These are phyloP conservation scores for Delichon dasypus DNA, from an alignment of 2,797 vertebrate genomes.

Conservation along the genomic window DNA sequence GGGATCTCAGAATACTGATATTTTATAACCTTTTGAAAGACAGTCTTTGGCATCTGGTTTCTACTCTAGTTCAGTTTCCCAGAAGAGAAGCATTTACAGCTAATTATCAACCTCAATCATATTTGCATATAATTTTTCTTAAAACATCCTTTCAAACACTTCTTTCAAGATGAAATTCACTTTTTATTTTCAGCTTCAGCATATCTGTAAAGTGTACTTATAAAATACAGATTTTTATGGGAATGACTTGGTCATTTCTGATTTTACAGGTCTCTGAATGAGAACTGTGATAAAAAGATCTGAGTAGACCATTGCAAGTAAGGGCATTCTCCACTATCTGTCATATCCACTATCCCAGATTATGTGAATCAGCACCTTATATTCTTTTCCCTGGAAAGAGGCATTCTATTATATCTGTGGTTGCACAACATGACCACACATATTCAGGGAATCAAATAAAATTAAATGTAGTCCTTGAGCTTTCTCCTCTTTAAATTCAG, in stretches of 20 bases:
- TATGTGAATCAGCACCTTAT: not conserved
- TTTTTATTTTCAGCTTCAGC: slow-evolving; percentile 4
- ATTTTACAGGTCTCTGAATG: slow-evolving; percentile 6
- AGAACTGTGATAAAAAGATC: not conserved
- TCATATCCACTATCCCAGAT: not conserved
- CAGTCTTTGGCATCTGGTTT: slow-evolving; percentile 7
- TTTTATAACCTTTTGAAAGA: not conserved
- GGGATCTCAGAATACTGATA: slow-evolving; percentile 20
- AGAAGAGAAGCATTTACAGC: slow-evolving; percentile 32
- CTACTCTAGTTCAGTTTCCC: slow-evolving; percentile 18
- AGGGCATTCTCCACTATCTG: not conserved
- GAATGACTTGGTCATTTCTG: not conserved
- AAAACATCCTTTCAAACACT: slow-evolving; percentile 17
- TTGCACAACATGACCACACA: not conserved
- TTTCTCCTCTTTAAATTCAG: not conserved
- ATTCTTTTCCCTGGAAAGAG: not conserved
- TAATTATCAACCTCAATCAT: slow-evolving; percentile 32
- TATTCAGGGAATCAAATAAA: not conserved
- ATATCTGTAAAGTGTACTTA: not conserved
- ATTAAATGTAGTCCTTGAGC: not conserved
- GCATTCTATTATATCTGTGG: not conserved
- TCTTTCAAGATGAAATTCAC: not conserved
- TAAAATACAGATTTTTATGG: not conserved
- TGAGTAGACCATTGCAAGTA: not conserved
- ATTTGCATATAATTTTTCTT: slow-evolving; percentile 19